phyloP scores from a whole-genome alignment of 2,797 vertebrate genomes.

The Acanthornis magna region DNA sequence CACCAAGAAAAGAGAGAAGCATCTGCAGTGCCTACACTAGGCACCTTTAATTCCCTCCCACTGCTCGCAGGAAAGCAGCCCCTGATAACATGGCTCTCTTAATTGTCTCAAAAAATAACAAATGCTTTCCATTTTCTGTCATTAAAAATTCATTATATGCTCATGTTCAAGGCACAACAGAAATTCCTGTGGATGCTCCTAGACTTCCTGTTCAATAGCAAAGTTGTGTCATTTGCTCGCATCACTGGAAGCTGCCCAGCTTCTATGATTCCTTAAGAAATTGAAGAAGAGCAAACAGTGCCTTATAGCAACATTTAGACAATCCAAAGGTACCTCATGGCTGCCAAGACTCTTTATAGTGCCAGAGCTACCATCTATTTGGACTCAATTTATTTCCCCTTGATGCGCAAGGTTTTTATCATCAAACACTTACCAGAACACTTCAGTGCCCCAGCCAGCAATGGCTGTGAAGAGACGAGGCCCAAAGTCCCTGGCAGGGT shows the following conservation, averaged over 20 bases:
- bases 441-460: conserved; percentile 89
- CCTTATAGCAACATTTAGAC: neutral
- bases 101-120: neutral
- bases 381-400: neutral
- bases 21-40: neutral
- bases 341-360: neutral
- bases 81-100: neutral
- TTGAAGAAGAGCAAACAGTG: rapidly evolving
- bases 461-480: conserved; percentile 93
- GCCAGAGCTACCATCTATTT: neutral
- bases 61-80: neutral
- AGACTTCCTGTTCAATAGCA: neutral
- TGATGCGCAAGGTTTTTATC: neutral
- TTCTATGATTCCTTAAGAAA: neutral
- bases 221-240: neutral
- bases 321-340: neutral
- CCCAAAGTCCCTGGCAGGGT: conserved; percentile 94
- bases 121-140: neutral
- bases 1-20: neutral
- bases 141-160: neutral
- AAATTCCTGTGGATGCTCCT: neutral
- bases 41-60: neutral
- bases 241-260: neutral
- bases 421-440: conserved; percentile 87
- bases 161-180: neutral